These are phyloP conservation scores for Trachemys scripta DNA, from an alignment of 2,113 vertebrate genomes.

Conservation along the genomic window DNA sequence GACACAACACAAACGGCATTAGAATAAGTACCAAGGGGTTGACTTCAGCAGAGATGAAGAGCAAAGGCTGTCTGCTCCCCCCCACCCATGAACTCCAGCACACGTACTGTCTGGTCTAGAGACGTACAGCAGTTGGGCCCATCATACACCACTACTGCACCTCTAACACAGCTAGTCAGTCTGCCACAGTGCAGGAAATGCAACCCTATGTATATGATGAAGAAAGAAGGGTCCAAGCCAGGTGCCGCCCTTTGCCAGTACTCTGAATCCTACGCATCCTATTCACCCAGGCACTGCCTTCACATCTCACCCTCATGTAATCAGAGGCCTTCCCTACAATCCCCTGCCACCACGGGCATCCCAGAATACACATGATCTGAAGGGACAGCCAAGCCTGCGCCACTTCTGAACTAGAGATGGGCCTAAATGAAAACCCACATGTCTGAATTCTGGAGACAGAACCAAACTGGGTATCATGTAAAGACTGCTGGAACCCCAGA, in stretches of 20 bases:
- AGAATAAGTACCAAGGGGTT: conserved; percentile 53
- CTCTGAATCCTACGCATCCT: neutral
- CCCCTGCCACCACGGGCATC: neutral
- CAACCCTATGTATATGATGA: neutral
- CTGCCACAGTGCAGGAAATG: neutral
- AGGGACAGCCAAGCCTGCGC: neutral
- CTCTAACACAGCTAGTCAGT: neutral
- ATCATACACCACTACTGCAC: neutral
- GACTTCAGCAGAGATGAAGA: conserved; percentile 17
- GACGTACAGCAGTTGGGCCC: neutral
- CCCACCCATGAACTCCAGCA: neutral
- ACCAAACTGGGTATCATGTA: neutral
- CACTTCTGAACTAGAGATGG: neutral
- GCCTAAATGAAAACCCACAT: neutral
- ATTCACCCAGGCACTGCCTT: neutral
- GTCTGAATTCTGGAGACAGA: neutral
- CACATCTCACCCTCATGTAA: neutral
- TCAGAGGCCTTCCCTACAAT: neutral
- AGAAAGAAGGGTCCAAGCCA: neutral
- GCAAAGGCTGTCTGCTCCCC: conserved; percentile 12
- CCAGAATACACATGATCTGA: neutral
- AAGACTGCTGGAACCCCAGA: neutral
- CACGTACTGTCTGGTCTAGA: neutral
- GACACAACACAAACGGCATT: conserved; percentile 69
- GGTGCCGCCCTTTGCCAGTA: neutral